Percentiles rank a stretch among this genome's conserved stretches.
These are phyloP conservation scores for Drosophila emarginata DNA, from an alignment of 2,888 invertebrate genomes.

Conservation along the genomic window DNA sequence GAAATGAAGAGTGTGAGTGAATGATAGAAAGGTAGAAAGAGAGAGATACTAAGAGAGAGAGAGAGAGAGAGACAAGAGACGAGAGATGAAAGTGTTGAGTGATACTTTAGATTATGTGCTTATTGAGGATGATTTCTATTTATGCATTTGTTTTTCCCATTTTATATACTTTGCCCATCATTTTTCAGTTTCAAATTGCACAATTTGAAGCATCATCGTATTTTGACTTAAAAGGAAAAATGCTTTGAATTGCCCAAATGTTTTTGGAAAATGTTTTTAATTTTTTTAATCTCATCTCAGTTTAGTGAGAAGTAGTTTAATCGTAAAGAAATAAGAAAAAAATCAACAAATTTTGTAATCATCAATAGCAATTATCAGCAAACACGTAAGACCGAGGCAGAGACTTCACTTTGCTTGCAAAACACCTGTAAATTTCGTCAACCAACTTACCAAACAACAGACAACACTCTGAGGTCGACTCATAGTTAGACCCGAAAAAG, in stretches of 20 bases:
- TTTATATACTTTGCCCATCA: neutral
- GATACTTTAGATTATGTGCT: conserved; percentile 4
- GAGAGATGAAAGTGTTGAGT: neutral
- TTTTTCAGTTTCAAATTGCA: neutral
- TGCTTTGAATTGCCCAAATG: neutral
- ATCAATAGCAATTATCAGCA: neutral
- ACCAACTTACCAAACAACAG: neutral
- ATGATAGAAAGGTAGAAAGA: neutral
- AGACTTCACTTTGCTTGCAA: neutral
- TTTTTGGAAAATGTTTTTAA: neutral
- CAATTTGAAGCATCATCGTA: neutral
- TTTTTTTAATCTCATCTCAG: neutral
- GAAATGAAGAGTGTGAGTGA: too few species aligned
- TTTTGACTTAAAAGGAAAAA: neutral
- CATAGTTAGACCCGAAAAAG: conserved; percentile 1
- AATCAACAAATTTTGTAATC: neutral
- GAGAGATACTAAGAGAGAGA: neutral
- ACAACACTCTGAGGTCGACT: conserved; percentile 1
- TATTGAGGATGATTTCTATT: conserved; percentile 2
- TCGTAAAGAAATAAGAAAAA: neutral
- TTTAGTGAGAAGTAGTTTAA: neutral
- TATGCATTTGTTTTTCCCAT: neutral
- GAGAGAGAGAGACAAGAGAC: neutral
- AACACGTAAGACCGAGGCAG: too few species aligned
- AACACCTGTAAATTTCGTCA: conserved; percentile 3